These are phyloP conservation scores for Zhuqinia jingwanae DNA, from an alignment of 2,888 invertebrate genomes.

Conservation along the genomic window DNA sequence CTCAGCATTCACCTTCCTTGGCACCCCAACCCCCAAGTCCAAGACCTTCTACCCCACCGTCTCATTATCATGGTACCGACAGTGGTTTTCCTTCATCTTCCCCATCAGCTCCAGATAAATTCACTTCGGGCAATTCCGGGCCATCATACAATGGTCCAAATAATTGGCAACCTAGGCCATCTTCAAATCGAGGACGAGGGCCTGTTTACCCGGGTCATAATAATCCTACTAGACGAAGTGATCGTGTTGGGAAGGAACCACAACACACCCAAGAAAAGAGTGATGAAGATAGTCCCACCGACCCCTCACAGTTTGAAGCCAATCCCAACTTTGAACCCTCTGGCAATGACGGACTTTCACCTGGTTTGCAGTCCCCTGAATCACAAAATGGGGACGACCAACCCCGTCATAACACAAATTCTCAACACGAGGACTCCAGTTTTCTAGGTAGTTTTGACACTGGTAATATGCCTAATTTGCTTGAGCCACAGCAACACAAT, in stretches of 20 bases:
- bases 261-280: neutral
- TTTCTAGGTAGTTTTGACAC: constrained; percentile 59
- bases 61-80: neutral
- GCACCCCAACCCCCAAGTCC: neutral
- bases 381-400: neutral
- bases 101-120: neutral
- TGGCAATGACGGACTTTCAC: neutral
- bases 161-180: constrained; percentile 30
- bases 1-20: neutral
- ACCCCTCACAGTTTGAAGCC: neutral
- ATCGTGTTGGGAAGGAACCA: constrained; percentile 4
- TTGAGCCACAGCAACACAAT: neutral
- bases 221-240: constrained; percentile 11
- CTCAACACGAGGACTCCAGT: neutral
- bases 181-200: neutral
- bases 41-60: neutral
- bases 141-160: neutral
- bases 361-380: neutral
- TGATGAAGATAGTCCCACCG: neutral
- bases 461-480: constrained; percentile 23
- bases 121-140: neutral
- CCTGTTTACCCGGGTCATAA: constrained; percentile 31
- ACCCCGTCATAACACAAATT: too few species aligned
- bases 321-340: neutral
- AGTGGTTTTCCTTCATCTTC: neutral